Percentiles rank a stretch among this genome's conserved stretches.
These are phyloP conservation scores for Beaufortia kweichowensis DNA, from an alignment of 2,113 vertebrate species.

Conservation along the genomic window DNA sequence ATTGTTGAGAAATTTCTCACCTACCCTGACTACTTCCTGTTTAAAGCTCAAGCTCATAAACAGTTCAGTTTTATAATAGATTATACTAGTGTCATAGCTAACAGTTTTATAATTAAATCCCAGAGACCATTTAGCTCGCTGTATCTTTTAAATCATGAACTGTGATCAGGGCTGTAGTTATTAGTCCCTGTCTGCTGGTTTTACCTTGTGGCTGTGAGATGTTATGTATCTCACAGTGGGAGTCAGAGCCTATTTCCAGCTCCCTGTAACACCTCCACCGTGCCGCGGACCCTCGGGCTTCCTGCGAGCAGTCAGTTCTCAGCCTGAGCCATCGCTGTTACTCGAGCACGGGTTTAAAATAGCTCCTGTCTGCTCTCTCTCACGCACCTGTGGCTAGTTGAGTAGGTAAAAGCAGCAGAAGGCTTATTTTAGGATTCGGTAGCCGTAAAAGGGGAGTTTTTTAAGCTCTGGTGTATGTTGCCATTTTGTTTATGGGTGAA, in stretches of 20 bases:
- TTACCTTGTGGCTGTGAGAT: slow-evolving; percentile 13
- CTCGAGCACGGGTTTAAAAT: slow-evolving; percentile 49
- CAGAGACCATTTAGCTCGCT: not conserved
- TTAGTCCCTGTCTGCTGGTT: slow-evolving; percentile 9
- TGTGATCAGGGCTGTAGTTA: slow-evolving; percentile 10
- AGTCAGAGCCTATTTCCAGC: slow-evolving; percentile 50
- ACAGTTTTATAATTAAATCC: not conserved
- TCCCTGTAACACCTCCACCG: slow-evolving; percentile 43
- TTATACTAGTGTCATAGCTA: not conserved
- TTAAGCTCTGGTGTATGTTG: slow-evolving; percentile 5
- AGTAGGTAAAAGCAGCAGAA: slow-evolving; percentile 37
- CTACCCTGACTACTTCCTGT: not conserved
- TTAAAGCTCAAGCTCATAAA: not conserved
- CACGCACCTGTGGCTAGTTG: slow-evolving; percentile 36
- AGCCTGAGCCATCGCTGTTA: slow-evolving; percentile 27
- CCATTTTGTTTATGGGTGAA: not conserved
- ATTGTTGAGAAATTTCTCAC: not conserved
- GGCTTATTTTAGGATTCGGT: slow-evolving; percentile 37
- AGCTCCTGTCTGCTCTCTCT: slow-evolving; percentile 42
- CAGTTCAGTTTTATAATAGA: not conserved
- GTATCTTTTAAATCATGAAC: not conserved
- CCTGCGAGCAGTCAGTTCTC: slow-evolving; percentile 20
- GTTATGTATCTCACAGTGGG: slow-evolving; percentile 28
- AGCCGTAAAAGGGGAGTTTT: not conserved
- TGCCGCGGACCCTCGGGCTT: slow-evolving; percentile 13